These are phyloP conservation scores for Coecobrya sp. DNA, from an alignment of 2,888 invertebrate species.

Conservation along the genomic window DNA sequence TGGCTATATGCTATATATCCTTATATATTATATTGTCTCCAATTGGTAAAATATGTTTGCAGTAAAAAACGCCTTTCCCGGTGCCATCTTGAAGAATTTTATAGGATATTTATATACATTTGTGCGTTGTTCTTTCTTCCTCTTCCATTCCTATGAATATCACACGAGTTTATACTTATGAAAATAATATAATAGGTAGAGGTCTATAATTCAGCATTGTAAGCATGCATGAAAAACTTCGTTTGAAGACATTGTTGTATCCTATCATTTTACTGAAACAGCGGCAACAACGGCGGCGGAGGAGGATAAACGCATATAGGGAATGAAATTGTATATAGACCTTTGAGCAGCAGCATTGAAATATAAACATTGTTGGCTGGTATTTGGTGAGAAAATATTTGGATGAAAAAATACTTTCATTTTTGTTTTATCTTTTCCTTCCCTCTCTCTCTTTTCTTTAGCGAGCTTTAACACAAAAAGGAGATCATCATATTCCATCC, in stretches of 20 bases:
- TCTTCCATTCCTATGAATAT: neutral
- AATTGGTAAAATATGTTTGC: constrained; percentile 10
- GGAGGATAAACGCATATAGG: neutral
- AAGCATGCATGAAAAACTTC: constrained; percentile 56
- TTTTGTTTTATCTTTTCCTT: constrained; percentile 80
- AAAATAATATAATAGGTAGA: neutral
- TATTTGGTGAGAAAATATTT: constrained; percentile 69
- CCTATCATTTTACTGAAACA: neutral
- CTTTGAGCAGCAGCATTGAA: neutral
- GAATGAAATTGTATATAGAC: constrained; percentile 13
- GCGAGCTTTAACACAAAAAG: constrained; percentile 42
- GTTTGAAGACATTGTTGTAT: constrained; percentile 31
- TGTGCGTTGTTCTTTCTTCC: neutral
- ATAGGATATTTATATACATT: neutral
- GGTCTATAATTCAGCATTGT: constrained; percentile 2
- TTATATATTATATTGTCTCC: neutral
- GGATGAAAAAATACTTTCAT: constrained; percentile 72
- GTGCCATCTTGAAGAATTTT: constrained; percentile 43
- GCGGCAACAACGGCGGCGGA: neutral
- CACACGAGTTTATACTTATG: neutral
- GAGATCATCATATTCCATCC: constrained; percentile 64
- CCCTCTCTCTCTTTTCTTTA: constrained; percentile 37
- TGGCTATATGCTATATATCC: too few species aligned
- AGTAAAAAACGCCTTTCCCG: neutral
- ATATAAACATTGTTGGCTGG: constrained; percentile 55